A percentile compares a stretch with the other conserved stretches of the same genome.
These are phyloP conservation scores for Malacosoma neustria DNA, from an alignment of 2,888 invertebrate species.

Conservation along the genomic window DNA sequence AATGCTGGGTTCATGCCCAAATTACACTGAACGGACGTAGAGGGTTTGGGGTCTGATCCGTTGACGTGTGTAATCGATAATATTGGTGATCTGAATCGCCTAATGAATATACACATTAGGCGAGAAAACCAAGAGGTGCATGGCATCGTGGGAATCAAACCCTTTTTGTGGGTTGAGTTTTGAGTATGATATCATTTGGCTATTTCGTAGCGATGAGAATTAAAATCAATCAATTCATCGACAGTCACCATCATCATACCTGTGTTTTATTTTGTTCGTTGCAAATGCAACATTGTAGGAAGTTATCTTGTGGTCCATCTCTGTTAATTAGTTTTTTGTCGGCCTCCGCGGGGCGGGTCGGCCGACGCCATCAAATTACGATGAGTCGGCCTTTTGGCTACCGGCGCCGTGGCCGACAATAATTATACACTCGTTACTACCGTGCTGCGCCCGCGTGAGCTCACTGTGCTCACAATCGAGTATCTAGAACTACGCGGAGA, in stretches of 20 bases:
- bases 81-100: too few species aligned
- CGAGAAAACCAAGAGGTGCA: too few species aligned
- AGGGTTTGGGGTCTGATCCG: too few species aligned
- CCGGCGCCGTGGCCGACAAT: conserved; percentile 57
- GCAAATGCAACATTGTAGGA: conserved; percentile 47
- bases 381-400: conserved; percentile 73
- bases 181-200: too few species aligned
- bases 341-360: conserved; percentile 53
- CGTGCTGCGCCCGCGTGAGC: conserved; percentile 49
- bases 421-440: conserved; percentile 75
- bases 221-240: conserved; percentile 27
- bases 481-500: conserved; percentile 9
- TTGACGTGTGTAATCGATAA: too few species aligned
- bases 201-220: conserved; percentile 15
- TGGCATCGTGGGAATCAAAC: too few species aligned
- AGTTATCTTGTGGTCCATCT: conserved; percentile 46
- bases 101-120: too few species aligned
- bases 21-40: too few species aligned
- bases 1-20: too few species aligned
- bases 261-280: conserved; percentile 42
- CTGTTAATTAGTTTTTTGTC: conserved; percentile 74
- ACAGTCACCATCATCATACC: conserved; percentile 29
- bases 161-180: too few species aligned
- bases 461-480: conserved; percentile 8
- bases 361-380: conserved; percentile 74